phyloP scores from a whole-genome alignment of 2,797 vertebrate genomes.

The Gobio occitaniae region DNA sequence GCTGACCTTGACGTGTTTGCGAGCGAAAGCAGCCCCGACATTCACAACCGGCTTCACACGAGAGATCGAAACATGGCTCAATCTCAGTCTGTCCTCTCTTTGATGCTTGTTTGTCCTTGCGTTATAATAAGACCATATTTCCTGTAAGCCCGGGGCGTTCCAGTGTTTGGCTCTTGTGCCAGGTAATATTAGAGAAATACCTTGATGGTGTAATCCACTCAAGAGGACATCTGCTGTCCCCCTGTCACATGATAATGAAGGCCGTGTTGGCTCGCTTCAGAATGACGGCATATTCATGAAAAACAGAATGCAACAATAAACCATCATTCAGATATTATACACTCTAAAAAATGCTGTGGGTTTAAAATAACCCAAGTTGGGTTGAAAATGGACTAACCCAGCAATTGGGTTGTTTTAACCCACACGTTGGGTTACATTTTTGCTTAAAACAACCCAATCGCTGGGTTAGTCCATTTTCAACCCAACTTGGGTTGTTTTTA shows the following conservation, averaged over 20 bases:
- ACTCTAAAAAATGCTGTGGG: no score
- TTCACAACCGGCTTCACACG: slow-evolving; percentile 31
- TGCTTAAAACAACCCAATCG: no score
- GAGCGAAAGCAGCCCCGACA: slow-evolving; percentile 33
- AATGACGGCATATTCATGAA: no score
- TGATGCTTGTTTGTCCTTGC: slow-evolving; percentile 27
- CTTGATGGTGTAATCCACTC: no score
- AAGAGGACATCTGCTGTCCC: background rate
- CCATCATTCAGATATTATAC: background rate
- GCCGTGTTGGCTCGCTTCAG: no score
- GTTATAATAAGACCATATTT: slow-evolving; percentile 46
- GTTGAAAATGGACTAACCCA: no score
- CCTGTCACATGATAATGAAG: no score
- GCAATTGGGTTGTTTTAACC: no score
- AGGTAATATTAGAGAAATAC: background rate
- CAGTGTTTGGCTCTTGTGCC: background rate
- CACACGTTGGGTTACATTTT: no score
- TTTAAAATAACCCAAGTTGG: no score
- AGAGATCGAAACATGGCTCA: slow-evolving; percentile 21
- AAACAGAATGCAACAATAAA: background rate
- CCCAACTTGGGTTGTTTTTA: no score
- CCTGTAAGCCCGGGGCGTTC: slow-evolving; percentile 1
- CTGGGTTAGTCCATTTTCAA: no score
- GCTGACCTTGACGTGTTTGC: slow-evolving; percentile 25
- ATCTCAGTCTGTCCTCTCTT: slow-evolving; percentile 36